Evolutionary conservation across 2,797 vertebrate genomes (phyloP).

Genomic region (Tamandua tetradactyla): DNA sequence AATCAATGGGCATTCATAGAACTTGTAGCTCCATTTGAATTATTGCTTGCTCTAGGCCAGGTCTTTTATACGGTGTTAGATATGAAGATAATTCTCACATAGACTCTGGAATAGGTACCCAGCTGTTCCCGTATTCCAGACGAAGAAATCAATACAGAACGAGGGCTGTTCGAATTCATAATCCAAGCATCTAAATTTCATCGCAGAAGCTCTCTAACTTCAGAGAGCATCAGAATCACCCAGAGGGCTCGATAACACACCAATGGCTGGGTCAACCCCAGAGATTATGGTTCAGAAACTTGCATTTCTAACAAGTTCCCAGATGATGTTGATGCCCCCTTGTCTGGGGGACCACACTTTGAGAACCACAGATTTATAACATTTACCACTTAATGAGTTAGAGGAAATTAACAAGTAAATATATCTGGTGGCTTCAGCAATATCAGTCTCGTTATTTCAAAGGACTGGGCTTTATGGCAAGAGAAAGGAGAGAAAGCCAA

Average conservation of each 20-base stretch:
- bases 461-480: neutral
- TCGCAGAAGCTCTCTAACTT: neutral
- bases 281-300: neutral
- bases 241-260: neutral
- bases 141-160: neutral
- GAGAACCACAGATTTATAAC: neutral
- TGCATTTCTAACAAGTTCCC: neutral
- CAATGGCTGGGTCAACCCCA: accelerated
- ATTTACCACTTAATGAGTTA: neutral
- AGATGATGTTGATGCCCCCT: too few relatives aligned
- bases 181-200: neutral
- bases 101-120: neutral
- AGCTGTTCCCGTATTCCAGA: neutral
- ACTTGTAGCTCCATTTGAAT: neutral
- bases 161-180: neutral
- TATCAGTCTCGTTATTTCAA: neutral
- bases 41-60: neutral
- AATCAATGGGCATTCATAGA: neutral
- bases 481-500: neutral
- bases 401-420: neutral
- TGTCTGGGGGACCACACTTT: neutral
- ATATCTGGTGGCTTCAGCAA: neutral
- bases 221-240: accelerated
- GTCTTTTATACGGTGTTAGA: accelerated
- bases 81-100: neutral